phyloP scores from a whole-genome alignment of 2,888 invertebrate genomes.

The Ephialtes manifestator region DNA sequence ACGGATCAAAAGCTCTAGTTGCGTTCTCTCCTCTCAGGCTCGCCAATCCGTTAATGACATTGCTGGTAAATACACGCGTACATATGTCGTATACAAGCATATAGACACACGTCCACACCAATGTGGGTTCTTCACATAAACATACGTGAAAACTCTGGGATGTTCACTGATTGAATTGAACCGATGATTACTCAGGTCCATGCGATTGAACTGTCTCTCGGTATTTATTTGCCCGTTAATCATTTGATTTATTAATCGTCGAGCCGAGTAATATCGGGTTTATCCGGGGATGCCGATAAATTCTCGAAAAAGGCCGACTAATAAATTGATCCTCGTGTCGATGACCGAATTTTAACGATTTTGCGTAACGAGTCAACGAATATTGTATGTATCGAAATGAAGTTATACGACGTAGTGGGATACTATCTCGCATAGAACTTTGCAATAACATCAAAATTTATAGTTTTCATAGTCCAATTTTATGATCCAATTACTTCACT shows the following conservation, averaged over 20 bases:
- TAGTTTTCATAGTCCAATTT: not conserved
- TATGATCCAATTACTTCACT: not conserved
- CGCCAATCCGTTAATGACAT: conserved; percentile 46
- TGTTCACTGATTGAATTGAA: conserved; percentile 37
- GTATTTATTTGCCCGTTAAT: conserved; percentile 25
- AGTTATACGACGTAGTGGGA: not conserved
- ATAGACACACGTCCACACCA: not conserved
- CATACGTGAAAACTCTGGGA: not conserved
- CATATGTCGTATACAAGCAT: not conserved
- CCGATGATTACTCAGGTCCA: conserved; percentile 22
- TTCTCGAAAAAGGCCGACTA: not conserved
- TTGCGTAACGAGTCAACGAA: not conserved
- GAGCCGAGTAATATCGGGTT: not conserved
- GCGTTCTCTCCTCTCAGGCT: not conserved
- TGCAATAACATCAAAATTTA: not conserved
- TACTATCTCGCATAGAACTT: not conserved
- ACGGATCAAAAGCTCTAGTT: conserved; percentile 5
- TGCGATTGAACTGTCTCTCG: conserved; percentile 23
- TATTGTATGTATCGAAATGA: not conserved
- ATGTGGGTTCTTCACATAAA: not conserved
- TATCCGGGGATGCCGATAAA: not conserved
- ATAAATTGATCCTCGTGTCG: not conserved
- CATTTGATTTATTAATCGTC: conserved; percentile 37
- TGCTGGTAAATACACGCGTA: conserved; percentile 20
- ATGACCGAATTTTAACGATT: not conserved